These are phyloP conservation scores for Triplophysa yarkandensis DNA, from an alignment of 2,797 vertebrate species.

Conservation along the genomic window DNA sequence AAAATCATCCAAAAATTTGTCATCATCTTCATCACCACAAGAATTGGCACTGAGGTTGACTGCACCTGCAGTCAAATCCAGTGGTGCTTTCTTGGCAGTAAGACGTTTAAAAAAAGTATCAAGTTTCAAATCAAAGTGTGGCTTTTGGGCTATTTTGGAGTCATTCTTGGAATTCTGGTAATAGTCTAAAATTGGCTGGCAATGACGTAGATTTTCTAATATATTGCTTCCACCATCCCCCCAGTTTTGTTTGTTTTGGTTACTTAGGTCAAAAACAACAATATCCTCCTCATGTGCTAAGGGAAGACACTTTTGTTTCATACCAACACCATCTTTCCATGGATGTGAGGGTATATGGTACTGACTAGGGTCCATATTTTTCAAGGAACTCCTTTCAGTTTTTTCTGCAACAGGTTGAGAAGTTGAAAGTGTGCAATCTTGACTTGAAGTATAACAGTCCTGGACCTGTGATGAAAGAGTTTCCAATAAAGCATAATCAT, in stretches of 20 bases:
- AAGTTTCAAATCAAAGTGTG: conserved; percentile 71
- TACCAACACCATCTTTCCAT: conserved; percentile 65
- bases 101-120: conserved; percentile 75
- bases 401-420: conserved; percentile 56
- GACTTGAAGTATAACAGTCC: conserved; percentile 50
- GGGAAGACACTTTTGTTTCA: conserved; percentile 68
- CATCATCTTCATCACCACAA: conserved; percentile 68
- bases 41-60: conserved; percentile 81
- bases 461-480: conserved; percentile 66
- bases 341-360: conserved; percentile 77
- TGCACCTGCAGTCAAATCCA: conserved; percentile 79
- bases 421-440: conserved; percentile 50
- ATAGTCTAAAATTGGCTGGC: conserved; percentile 73
- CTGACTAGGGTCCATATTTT: conserved; percentile 67
- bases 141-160: conserved; percentile 66
- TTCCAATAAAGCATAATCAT: conserved; percentile 76
- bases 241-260: conserved; percentile 70
- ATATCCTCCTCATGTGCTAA: conserved; percentile 68
- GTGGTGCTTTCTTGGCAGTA: conserved; percentile 78
- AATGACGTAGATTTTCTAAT: conserved; percentile 67
- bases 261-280: conserved; percentile 79
- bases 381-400: conserved; percentile 62
- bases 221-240: conserved; percentile 67
- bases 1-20: conserved; percentile 74
- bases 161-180: conserved; percentile 60